Base-by-base conservation (phyloP, 2,797 vertebrate species). In the Pagetopsis macropterus region DNA sequence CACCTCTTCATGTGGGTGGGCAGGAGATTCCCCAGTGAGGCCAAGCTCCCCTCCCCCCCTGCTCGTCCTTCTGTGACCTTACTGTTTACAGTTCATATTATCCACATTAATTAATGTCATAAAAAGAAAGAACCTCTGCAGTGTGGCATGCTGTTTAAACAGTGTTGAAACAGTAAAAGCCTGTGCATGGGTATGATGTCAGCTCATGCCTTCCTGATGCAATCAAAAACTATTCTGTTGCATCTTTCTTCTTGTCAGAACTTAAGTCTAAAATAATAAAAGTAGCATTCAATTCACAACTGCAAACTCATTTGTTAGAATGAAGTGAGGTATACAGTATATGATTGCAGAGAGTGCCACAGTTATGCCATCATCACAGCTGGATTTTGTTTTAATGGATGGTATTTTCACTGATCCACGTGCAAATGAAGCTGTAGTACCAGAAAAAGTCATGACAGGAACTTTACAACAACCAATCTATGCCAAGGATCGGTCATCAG, bases 401-500 rank as follows among this genome's bases (percentile, higher is more conserved):
- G 50, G 48, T 50, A 51, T 80, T 78, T 84, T 77, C 37, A 66
- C 57, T 68, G 41, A 59, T 81, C 62, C 27, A 57, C 49, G 56
- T 50, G 65, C 63, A 50, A 74, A 84, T 79, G 61, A 83, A 88
- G 71, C 75, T 75, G 73, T 51, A 68, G 67, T 33, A 81, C 50
- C 60, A 65, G 41, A 81, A 85, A 83, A 85, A 74, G 19, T 27
- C 56, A 73, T 77, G 78, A 86, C 51, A 82, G 61, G 82, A 74
- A 79, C 65, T 79, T 78, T 49, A 37, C 33, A 70, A 74, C 58
- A 68, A 74, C 46, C 64, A 13, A 40, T 65, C 50, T 19, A n/a
- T 80, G 87, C 87, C 82, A 89, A 79, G 76, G 77, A 89, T 84
- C 81, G 82, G 86, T 92, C 86, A 85, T 84, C 85, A 88, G 81